These are phyloP conservation scores for Pseudomugil tenellus DNA, from an alignment of 2,797 vertebrate species.

Conservation along the genomic window DNA sequence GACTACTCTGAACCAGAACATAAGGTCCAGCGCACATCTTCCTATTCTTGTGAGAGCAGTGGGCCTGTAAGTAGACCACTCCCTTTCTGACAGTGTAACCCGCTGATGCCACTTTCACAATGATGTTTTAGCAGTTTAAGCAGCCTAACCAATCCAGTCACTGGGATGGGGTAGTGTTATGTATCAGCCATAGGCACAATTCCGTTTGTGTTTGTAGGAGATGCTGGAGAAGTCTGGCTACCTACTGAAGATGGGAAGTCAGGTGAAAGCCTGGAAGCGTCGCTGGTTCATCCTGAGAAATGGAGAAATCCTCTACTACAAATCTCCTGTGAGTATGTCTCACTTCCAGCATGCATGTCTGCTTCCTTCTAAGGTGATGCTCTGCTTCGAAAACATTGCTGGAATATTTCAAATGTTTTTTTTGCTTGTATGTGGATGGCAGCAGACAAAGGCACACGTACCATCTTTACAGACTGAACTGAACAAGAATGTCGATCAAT, in stretches of 20 bases:
- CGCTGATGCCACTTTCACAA: neutral
- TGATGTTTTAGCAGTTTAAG: neutral
- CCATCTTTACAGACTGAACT: neutral
- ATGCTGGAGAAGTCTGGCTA: slow-evolving; percentile 94
- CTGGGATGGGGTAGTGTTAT: too few species aligned
- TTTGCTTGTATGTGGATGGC: slow-evolving; percentile 6
- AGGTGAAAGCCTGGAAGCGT: slow-evolving; percentile 93
- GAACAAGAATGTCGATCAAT: neutral
- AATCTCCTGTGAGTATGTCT: slow-evolving; percentile 90
- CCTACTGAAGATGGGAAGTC: slow-evolving; percentile 94
- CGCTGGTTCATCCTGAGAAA: slow-evolving; percentile 96
- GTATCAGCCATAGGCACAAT: neutral
- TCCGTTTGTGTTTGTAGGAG: slow-evolving; percentile 79
- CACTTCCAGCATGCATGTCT: neutral
- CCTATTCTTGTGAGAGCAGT: slow-evolving; percentile 88
- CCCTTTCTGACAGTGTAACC: neutral
- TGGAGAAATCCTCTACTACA: slow-evolving; percentile 94
- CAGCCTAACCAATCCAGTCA: neutral
- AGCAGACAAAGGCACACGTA: slow-evolving; percentile 6
- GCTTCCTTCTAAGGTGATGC: slow-evolving; percentile 50
- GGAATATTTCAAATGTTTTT: slow-evolving; percentile 23
- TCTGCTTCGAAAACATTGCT: slow-evolving; percentile 39
- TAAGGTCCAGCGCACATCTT: slow-evolving; percentile 93
- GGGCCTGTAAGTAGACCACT: slow-evolving; percentile 79
- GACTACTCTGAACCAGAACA: slow-evolving; percentile 96